These are phyloP conservation scores for Bos taurus DNA, from an alignment of 2,113 vertebrate genomes.

Conservation along the genomic window DNA sequence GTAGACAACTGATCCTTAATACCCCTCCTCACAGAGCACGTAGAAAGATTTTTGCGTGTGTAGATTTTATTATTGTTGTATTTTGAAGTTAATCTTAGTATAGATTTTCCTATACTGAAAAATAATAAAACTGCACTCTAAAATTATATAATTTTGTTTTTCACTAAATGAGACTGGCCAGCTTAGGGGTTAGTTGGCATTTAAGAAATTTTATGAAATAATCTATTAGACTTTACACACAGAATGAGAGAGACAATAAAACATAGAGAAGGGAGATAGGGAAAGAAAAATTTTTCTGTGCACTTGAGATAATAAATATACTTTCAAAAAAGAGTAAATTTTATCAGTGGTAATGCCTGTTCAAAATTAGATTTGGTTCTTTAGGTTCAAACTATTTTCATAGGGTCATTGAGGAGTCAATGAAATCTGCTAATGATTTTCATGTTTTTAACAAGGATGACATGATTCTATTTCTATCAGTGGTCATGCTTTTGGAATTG, in stretches of 20 bases:
- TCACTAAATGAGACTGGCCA: background rate
- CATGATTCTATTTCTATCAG: constrained; percentile 19
- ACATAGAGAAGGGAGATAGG: background rate
- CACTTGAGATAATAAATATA: background rate
- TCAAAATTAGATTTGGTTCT: constrained; percentile 47
- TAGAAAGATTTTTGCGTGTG: background rate
- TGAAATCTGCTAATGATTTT: constrained; percentile 50
- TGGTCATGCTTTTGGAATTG: constrained; percentile 30
- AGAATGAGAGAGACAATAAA: background rate
- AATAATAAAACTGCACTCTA: background rate
- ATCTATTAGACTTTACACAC: background rate
- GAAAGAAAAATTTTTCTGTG: background rate
- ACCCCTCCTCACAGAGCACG: background rate
- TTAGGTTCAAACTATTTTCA: constrained; percentile 13
- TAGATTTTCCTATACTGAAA: background rate
- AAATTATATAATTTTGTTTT: background rate
- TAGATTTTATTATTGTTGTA: constrained; percentile 2
- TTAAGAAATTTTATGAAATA: constrained; percentile 36
- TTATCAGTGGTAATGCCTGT: background rate
- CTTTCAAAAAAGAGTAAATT: background rate
- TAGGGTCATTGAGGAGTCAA: constrained; percentile 4
- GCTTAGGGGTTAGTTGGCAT: background rate
- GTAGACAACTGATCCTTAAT: constrained; percentile 12
- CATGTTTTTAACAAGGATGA: constrained; percentile 33
- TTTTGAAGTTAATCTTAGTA: constrained; percentile 7